These are phyloP conservation scores for Drosophila barbarae DNA, from an alignment of 2,888 invertebrate genomes.

Conservation along the genomic window DNA sequence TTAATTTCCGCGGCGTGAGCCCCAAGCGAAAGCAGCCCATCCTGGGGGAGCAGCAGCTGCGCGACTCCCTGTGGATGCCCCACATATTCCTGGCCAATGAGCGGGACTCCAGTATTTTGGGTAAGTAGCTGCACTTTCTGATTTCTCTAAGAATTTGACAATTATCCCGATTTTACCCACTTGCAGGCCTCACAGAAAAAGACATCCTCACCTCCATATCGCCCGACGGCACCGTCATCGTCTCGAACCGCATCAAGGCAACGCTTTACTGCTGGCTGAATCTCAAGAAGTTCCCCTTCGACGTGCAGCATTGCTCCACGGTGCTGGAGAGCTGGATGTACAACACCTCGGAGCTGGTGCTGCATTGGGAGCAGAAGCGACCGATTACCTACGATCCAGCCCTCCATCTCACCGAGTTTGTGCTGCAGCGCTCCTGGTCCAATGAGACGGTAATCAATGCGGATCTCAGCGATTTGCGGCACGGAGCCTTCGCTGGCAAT, in stretches of 20 bases:
- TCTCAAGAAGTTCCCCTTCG: conserved; percentile 92
- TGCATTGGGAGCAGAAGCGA: conserved; percentile 87
- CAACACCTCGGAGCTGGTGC: conserved; percentile 86
- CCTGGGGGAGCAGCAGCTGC: conserved; percentile 85
- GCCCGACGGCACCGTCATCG: conserved; percentile 88
- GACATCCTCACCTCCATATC: conserved; percentile 90
- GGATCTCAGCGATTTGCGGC: conserved; percentile 84
- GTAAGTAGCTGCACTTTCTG: conserved; percentile 28
- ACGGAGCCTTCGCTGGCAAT: conserved; percentile 89
- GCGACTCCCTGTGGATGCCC: conserved; percentile 89
- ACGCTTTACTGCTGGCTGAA: conserved; percentile 92
- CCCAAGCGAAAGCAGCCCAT: conserved; percentile 84
- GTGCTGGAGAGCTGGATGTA: conserved; percentile 92
- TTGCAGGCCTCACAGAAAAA: conserved; percentile 85
- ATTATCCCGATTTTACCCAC: neutral
- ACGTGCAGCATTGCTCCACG: conserved; percentile 89
- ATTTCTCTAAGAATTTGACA: neutral
- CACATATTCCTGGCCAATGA: conserved; percentile 91
- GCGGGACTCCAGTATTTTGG: conserved; percentile 86
- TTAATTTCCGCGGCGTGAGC: conserved; percentile 85
- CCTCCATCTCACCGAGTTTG: conserved; percentile 90
- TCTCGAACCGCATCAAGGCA: conserved; percentile 89
- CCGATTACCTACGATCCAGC: conserved; percentile 88
- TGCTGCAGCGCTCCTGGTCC: conserved; percentile 85
- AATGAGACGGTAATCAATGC: conserved; percentile 86